These are phyloP conservation scores for Poecile montanus DNA, from an alignment of 2,797 vertebrate genomes.

Conservation along the genomic window DNA sequence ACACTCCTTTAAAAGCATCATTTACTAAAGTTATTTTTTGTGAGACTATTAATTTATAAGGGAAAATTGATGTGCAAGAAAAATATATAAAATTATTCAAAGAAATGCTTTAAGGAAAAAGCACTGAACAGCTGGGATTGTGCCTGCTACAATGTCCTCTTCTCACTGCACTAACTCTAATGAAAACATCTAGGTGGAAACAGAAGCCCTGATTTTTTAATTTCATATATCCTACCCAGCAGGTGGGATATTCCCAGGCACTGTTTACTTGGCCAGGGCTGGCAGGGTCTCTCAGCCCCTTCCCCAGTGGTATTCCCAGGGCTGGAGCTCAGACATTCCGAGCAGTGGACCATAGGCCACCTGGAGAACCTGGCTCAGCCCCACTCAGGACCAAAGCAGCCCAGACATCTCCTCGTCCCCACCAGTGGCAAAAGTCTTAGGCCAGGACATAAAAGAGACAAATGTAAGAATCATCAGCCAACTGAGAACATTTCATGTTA, in stretches of 20 bases:
- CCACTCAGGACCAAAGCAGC: neutral
- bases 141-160: neutral
- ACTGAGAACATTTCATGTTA: neutral
- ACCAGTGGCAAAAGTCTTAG: neutral
- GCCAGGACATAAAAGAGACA: neutral
- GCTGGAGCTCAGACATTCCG: neutral
- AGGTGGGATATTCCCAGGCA: neutral
- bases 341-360: accelerated
- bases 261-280: neutral
- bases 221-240: neutral
- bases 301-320: neutral
- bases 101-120: neutral
- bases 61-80: neutral
- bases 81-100: neutral
- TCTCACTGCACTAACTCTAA: neutral
- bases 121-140: neutral
- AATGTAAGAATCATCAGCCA: neutral
- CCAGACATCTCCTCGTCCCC: too few relatives aligned
- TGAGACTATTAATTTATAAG: neutral
- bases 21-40: neutral
- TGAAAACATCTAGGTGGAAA: neutral
- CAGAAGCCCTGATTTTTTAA: neutral
- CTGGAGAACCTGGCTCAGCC: neutral
- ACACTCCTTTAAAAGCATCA: neutral
- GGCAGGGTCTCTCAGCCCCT: neutral